Base-by-base conservation (phyloP, 2,113 vertebrate genomes). In the Eleginops maclovinus region DNA sequence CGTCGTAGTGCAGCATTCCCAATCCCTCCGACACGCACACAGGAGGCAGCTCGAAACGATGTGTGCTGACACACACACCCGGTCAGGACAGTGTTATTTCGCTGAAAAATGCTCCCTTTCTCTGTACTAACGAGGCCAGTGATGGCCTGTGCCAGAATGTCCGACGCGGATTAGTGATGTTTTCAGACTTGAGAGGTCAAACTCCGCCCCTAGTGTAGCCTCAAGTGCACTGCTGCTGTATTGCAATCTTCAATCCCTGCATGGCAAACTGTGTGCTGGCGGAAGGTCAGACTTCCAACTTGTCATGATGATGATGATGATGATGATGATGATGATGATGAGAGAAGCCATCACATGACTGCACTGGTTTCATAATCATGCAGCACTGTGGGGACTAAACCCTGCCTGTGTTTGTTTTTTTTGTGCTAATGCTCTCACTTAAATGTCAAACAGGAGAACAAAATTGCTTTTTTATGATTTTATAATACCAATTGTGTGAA, bases 161-260 rank as follows among this genome's bases (percentile, higher is more conserved):
- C 92, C 90, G 87, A 87, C 78, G 72, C 73, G 87, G 92, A 92
- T 94, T 93, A 92, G 90, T 89, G 93, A 94, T 93, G 93, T 93
- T 94, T 87, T 68, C 83, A 92, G 89, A 92, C 91, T 89, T 89
- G 83, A 72, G 90, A 89, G 93, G 91, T 93, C 87, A 93, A 94
- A 92, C 93, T 91, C 91, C 93, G 94, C 94, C 94, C 93, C 93
- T 89, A 87, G 89, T 84, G 93, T 92, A 65, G 81, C 90, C 84
- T 86, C 51, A 54, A 78, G 89, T 75, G 87, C 86, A 93, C 90
- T 93, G 87, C 92, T 51, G 90, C 76, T 89, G 84, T 84, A 73
- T 47, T 72, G 82, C 83, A 85, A 86, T 89, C 79, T 71, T 80
- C 84, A 60, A 12, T 80, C 75, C 80, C 79, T 83, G 83, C 88